Conservation (phyloP, 2,888 invertebrate species). For the Cyclophora albipunctata region DNA sequence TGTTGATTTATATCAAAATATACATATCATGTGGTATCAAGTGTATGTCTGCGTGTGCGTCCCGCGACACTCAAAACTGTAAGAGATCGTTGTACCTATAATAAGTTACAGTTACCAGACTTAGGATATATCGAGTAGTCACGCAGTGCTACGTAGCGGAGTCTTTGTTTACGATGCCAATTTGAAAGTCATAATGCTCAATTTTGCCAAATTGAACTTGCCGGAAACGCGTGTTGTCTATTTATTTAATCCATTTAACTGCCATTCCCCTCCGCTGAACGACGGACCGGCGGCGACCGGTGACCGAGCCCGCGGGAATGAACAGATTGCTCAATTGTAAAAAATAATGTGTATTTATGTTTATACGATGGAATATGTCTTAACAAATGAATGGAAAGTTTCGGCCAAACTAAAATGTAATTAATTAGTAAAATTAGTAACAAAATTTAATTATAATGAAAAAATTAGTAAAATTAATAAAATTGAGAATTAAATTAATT, state of each 20-base stretch:
- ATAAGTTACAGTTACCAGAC: slow-evolving; percentile 70
- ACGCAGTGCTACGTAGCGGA: slow-evolving; percentile 56
- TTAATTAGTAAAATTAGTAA: slow-evolving; percentile 48
- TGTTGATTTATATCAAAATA: no score
- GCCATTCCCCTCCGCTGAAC: slow-evolving; percentile 37
- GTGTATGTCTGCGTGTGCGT: no score
- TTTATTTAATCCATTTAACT: slow-evolving; percentile 44
- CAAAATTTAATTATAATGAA: slow-evolving; percentile 50
- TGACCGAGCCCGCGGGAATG: slow-evolving; percentile 29
- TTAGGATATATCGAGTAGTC: slow-evolving; percentile 59
- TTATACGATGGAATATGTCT: slow-evolving; percentile 31
- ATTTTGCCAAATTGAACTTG: slow-evolving; percentile 75
- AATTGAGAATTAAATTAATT: slow-evolving; percentile 50
- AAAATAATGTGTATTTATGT: slow-evolving; percentile 45
- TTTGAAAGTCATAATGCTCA: slow-evolving; percentile 70
- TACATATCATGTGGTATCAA: no score
- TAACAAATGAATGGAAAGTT: slow-evolving; percentile 40
- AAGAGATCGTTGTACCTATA: slow-evolving; percentile 49
- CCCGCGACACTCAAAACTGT: no score
- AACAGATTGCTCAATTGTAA: slow-evolving; percentile 61
- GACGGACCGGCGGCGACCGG: slow-evolving; percentile 12
- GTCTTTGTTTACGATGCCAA: slow-evolving; percentile 63
- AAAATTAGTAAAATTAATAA: slow-evolving; percentile 36
- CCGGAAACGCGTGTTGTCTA: slow-evolving; percentile 64
- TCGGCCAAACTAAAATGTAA: slow-evolving; percentile 54